Base-by-base conservation (phyloP, 1,140 invertebrate genomes). In the Octopus bimaculoides region DNA sequence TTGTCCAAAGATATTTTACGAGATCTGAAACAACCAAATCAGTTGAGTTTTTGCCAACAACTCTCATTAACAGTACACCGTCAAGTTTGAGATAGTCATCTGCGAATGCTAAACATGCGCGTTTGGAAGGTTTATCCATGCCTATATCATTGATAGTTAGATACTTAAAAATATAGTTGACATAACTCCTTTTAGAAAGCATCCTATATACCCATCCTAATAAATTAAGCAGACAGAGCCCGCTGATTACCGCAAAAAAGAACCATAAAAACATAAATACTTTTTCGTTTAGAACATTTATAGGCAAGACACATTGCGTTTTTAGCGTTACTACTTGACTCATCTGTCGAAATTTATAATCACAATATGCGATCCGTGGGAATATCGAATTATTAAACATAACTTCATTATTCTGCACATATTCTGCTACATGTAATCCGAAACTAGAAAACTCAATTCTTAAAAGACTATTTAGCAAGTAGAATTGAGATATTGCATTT, bases 251-350 rank as follows among this genome's bases (percentile, higher is more conserved):
- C 0, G 12, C 14, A 5, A 75, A 53, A 85, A 85, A 87, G 69
- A 86, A 86, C 87, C 86, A 88, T 6, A 88, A 61, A 55, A 86
- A 83, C 8, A 86, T 83, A 77, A 84, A 88, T 53, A 92, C 90
- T 83, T 91, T 92, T 83, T 92, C 91, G 81, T 91, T 91, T 83
- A 92, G 91, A 17, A 92, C 84, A 81, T 92, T 92, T 78, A 92
- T 91, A 8, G 91, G 90, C 77, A 92, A 83, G 10, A 91, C 91
- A 82, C 91, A 92, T 81, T 91, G 91, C 71, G 89, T 82, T 1
- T 87, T 89, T 74, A 85, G 86, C 0, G 83, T 77, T 41, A 89
- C 88, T 7, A 88, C 75, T 77, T 86, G 85, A 54, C 83, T 56
- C 2, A 91, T 81, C 77, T 90, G 89, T 52, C 90, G 85, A 9